Evolutionary conservation across 2,113 vertebrate genomes (phyloP).

Genomic region (Tilapia sparmanii): DNA sequence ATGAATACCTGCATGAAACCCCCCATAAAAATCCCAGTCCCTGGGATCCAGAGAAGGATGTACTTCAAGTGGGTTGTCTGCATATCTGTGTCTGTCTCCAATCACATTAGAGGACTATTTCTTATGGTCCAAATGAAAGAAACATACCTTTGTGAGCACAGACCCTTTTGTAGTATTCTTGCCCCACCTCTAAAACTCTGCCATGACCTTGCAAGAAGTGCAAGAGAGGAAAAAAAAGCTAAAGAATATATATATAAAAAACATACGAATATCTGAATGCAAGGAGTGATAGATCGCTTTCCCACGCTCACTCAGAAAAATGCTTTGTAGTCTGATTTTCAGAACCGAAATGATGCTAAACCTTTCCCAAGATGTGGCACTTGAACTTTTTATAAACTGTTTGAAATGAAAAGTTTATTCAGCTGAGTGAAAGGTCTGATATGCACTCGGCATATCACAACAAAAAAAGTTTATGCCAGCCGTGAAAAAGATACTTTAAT

Average conservation of each 20-base stretch:
- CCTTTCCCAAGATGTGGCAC: not conserved
- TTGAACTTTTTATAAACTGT: not conserved
- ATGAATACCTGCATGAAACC: not conserved
- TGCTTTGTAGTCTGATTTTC: not conserved
- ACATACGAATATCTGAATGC: not conserved
- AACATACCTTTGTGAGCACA: not conserved
- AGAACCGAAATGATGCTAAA: not conserved
- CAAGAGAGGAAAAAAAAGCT: not conserved
- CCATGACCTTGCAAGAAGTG: not conserved
- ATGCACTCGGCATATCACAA: not conserved
- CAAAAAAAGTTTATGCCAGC: not conserved
- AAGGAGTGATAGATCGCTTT: not conserved
- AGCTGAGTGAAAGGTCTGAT: not conserved
- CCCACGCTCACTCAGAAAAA: not conserved
- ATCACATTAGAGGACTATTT: not conserved
- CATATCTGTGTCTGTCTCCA: not conserved
- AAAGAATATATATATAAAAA: not conserved
- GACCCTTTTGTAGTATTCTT: not conserved
- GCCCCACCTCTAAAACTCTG: not conserved
- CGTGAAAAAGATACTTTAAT: not conserved
- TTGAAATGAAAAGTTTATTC: not conserved
- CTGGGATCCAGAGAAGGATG: not conserved
- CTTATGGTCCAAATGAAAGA: not conserved
- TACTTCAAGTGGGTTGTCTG: not conserved
- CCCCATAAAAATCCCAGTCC: not conserved